Base-by-base conservation (phyloP, 2,888 invertebrate genomes). In the Rugalucina vietnamica region DNA sequence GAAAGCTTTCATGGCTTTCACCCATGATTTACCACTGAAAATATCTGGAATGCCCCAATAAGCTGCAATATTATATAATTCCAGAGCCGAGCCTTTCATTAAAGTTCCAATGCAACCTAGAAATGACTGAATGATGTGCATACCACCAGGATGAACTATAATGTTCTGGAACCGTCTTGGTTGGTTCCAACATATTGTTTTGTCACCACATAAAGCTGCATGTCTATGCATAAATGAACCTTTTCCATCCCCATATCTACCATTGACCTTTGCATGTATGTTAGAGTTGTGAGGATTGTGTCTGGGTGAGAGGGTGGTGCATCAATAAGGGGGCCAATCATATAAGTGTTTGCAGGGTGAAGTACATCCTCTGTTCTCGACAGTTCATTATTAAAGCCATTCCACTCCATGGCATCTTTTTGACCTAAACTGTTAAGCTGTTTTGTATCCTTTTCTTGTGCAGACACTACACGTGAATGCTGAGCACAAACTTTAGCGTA, bases 301-400 rank as follows among this genome's bases (percentile, higher is more conserved):
- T 79, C 71, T 5, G 73, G 79, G 36, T 79, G 79, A 8, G 57
- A 72, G 29, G 79, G 79, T 34, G 79, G 57, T 27, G 79, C 69
- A 49, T 79, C 79, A 57, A 50, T 65, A 14, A 65, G 57, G 54
- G 60, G 76, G 39, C 76, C 76, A 65, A 76, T 65, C 60, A 60
- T 4, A 37, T 65, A 76, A 21, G 24, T 76, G 24, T 32, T 76
- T 34, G 65, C 76, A 60, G 76, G 65, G 24, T 76, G 27, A 29
- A 60, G 76, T 34, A 76, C 65, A 65, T 43, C 43, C 27, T 76
- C 57, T 36, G 8, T 60, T 39, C 76, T 60, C 12, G 60, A 34
- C 12, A 76, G 3, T 34, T 57, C 36, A 37, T 76, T 76, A 43
- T 76, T 76, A 29, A 76, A 76, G 54, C 76, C 76, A 76, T 76